Evolutionary conservation across 2,888 invertebrate species (phyloP), one percentile per base, ranked within the genome.

Genomic region (Chrysodeixis includens): DNA sequence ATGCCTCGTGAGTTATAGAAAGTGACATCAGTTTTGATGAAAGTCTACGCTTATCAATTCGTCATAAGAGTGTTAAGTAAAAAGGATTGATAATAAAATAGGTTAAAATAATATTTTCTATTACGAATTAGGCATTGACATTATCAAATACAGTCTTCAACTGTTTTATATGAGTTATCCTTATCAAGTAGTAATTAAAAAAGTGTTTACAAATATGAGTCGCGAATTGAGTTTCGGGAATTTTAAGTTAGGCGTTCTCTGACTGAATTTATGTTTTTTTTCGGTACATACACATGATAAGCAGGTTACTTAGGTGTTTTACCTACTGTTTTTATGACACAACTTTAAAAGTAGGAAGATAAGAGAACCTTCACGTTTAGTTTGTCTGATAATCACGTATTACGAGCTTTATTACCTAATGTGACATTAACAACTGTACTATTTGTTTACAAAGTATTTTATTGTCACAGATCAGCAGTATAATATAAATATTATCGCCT

Each of bases 11-110:
- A 40, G 14, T 57, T 56, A 65, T 44, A 18, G 53, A 62, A 66
- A 66, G 32, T 79, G 59, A 66, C 66, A 76, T 62, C 53, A 71
- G 30, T 40, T 49, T 52, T 59, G 12, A 56, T 56, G 26, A 62
- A 72, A 61, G 40, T 32, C 22, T 30, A 53, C 30, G 1, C n/a
- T 16, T 56, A 30, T 53, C 4, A 30, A 40, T 40, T 40, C 6
- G 40, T 40, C n/a, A 40, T 14, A 1, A 14, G 5, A n/a, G 3
- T 14, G 12, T 35, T 14, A 6, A 40, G 0, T 40, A 40, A 35
- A 40, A 40, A 6, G 40, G 40, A n/a, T 40, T 40, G 14, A 14
- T 5, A n/a, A 5, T 6, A 40, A 4, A 4, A 40, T 1, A 40
- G n/a, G 6, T 40, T 40, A n/a, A n/a, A 40, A n/a, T 40, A 40